Conservation (phyloP, 2,888 invertebrate genomes). For the Euphydryas editha region DNA sequence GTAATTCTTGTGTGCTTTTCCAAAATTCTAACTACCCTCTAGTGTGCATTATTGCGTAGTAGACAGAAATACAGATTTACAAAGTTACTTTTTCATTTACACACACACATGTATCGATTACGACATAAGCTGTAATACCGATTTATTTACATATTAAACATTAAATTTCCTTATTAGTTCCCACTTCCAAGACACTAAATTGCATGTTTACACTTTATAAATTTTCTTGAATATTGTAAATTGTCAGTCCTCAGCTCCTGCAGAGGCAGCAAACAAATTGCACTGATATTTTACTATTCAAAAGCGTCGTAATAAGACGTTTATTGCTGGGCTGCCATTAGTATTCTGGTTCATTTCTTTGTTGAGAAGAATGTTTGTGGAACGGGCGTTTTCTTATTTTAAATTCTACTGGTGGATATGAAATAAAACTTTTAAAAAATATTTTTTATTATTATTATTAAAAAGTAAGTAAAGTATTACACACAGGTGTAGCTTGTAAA, state of each 20-base stretch:
- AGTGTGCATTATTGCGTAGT: no score
- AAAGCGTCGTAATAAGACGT: slow-evolving; percentile 29
- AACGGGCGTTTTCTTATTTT: background rate
- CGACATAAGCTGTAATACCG: no score
- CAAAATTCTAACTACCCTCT: no score
- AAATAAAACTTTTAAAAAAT: background rate
- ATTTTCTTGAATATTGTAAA: slow-evolving; percentile 2
- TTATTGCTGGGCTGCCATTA: slow-evolving; percentile 28
- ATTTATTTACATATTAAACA: no score
- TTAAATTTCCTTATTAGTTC: background rate
- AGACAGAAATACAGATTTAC: no score
- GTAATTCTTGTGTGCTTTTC: no score
- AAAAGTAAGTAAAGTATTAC: no score
- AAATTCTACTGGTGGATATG: background rate
- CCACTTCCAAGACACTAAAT: background rate
- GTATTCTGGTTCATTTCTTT: slow-evolving; percentile 30
- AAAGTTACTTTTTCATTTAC: no score
- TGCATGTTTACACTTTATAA: background rate
- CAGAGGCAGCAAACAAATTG: slow-evolving; percentile 34
- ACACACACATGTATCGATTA: no score
- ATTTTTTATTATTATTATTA: no score
- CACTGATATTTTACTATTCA: slow-evolving; percentile 36
- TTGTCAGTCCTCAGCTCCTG: slow-evolving; percentile 20
- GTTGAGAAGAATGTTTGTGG: slow-evolving; percentile 12
- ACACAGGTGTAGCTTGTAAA: background rate